Evolutionary conservation across 2,888 invertebrate species (phyloP).

Genomic region (Luperina testacea): DNA sequence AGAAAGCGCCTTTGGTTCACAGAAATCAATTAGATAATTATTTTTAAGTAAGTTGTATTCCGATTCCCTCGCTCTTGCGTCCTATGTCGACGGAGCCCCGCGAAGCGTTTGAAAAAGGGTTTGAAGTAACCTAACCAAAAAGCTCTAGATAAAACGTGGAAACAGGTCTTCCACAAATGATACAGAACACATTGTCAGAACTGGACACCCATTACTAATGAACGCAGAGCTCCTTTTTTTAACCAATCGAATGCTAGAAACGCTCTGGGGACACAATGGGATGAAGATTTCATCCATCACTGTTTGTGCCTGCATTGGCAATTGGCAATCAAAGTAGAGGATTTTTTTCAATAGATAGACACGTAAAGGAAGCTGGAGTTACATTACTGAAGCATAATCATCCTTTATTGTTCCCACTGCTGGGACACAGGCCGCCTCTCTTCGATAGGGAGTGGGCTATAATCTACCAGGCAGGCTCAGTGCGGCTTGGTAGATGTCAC

Average conservation of each 20-base stretch:
- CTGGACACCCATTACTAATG: slow-evolving; percentile 50
- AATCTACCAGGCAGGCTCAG: not conserved
- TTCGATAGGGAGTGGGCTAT: too few relatives aligned
- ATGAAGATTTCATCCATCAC: slow-evolving; percentile 13
- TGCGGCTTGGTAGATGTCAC: not conserved
- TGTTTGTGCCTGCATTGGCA: not conserved
- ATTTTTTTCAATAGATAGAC: not conserved
- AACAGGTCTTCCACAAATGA: not conserved
- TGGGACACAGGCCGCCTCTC: not conserved
- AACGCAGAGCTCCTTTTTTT: slow-evolving; percentile 33
- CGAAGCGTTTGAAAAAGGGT: too few relatives aligned
- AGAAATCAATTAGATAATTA: too few relatives aligned
- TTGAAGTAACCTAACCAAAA: too few relatives aligned
- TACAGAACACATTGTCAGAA: not conserved
- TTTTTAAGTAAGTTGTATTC: too few relatives aligned
- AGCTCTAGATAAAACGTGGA: not conserved
- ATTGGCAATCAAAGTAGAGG: not conserved
- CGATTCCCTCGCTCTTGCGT: too few relatives aligned
- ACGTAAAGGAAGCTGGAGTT: not conserved
- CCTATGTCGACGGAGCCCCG: too few relatives aligned
- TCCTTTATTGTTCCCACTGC: not conserved
- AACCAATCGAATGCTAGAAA: slow-evolving; percentile 18
- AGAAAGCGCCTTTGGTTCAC: too few relatives aligned
- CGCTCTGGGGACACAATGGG: not conserved
- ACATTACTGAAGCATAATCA: too few relatives aligned